Base-by-base conservation (phyloP, 2,888 invertebrate species). In the Elysia crispata region DNA sequence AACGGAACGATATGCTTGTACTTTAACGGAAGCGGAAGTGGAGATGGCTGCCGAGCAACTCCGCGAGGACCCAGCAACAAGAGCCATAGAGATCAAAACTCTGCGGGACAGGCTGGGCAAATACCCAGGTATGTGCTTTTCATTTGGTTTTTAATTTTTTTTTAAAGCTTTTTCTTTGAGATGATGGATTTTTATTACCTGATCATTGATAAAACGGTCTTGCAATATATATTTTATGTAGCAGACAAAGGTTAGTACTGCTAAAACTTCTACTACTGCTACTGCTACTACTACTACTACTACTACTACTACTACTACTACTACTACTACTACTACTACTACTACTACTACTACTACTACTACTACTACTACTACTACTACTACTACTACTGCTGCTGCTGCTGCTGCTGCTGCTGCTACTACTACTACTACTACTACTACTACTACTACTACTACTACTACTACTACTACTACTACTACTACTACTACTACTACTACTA, bases 21-120 rank as follows among this genome's bases (percentile, higher is more conserved):
- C 79, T 6, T 31, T 83, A 23, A 69, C 64, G 18, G 76, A 72
- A 18, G 70, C 70, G 60, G 33, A 75, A 6, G n/a, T 81, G 49
- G 30, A 86, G 62, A 89, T 88, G 76, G 91, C 92, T 0, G 83
- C 87, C 74, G 77, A 84, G 11, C 92, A 92, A 76, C 84, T 92
- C 74, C 91, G 91, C 79, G 92, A 92, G 84, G 91, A 92, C 79
- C 87, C 90, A 15, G 87, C 91, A 80, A 91, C 92, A 89, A 83
- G 92, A 67, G 85, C 86, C 5, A 82, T 91, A 33, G 92, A 92
- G 84, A 90, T 92, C 41, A 91, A 92, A 83, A 90, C 91, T 0
- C 54, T 81, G 54, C 62, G 75, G 57, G 77, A 83, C 25, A 72
- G 78, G 41, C 30, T 83, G 28, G 76, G 81, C n/a, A 81, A 83